Evolutionary conservation across 1,140 invertebrate genomes (phyloP), one percentile per base, ranked within the genome.

Genomic region (Cherax destructor): DNA sequence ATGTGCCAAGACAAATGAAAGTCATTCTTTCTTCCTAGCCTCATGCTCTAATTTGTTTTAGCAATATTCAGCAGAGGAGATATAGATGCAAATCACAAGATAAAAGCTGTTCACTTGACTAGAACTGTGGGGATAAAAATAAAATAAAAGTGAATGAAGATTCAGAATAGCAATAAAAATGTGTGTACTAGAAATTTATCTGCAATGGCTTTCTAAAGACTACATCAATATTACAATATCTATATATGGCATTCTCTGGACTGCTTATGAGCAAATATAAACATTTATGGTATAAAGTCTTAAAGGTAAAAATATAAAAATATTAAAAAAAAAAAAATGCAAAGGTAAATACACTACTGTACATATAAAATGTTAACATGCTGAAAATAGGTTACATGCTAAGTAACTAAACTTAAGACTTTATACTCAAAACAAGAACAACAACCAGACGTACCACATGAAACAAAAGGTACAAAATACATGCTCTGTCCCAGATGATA

Each of bases 401-500:
- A 65, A 65, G 61, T 18, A 56, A 56, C 13, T 21, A 74, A 21
- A 74, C n/a, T 21, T n/a, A 30, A n/a, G 69, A 74, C 69, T 30
- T 74, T 74, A 30, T 74, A 74, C 69, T n/a, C 24, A 24, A 74
- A 74, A 69, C 65, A 30, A 30, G 5, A 9, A 74, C 69, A 74
- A 30, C 24, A 21, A 59, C 56, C 56, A 59, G 4, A 18, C n/a
- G 5, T 30, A 30, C 24, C 21, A 74, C 69, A 74, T 30, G 24
- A 74, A 21, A 74, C 24, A 11, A 74, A 74, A 4, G 5, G n/a
- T 74, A 74, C 69, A 74, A 6, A 52, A 81, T 13, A 13, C 79
- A 81, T 81, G 79, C 79, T 56, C 13, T 79, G n/a, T 56, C 79
- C 79, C 24, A 59, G 79, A 81, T 65, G 61, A 81, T 59, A 50